Conservation (phyloP, 2,797 vertebrate genomes). For the Caiman crocodilus region DNA sequence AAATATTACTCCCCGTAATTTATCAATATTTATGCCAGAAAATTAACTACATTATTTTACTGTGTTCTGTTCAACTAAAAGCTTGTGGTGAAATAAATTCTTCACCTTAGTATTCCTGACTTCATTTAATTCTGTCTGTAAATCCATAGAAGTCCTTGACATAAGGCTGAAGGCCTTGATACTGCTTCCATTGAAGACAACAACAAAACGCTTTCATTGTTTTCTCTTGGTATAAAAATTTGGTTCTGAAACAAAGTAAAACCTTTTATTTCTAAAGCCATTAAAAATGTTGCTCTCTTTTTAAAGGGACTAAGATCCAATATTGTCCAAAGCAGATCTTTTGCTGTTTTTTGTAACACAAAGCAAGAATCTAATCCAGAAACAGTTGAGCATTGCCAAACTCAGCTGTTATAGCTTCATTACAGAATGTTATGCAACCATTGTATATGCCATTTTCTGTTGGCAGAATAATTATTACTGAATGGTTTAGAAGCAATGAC, state of each 20-base stretch:
- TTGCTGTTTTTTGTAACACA: neutral
- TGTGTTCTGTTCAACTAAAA: conserved; percentile 22
- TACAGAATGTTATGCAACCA: neutral
- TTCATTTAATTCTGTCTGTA: conserved; percentile 15
- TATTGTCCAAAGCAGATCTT: neutral
- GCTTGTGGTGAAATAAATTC: conserved; percentile 3
- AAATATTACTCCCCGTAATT: conserved; percentile 1
- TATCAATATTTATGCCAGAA: conserved; percentile 11
- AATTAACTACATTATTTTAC: neutral
- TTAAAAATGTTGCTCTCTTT: neutral
- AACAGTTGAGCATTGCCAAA: neutral
- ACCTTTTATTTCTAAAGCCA: neutral
- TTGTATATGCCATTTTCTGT: neutral
- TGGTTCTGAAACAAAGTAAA: neutral
- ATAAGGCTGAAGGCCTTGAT: neutral
- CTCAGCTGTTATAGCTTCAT: neutral
- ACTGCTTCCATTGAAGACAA: neutral
- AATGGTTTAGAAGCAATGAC: neutral
- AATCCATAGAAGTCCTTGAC: neutral
- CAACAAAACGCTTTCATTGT: neutral
- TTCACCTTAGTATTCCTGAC: neutral
- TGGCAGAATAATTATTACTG: neutral
- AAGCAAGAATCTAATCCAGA: neutral
- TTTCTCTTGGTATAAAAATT: neutral
- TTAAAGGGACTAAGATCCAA: neutral